These are phyloP conservation scores for Sminthurides bifidus DNA, from an alignment of 1,140 invertebrate genomes.

Conservation along the genomic window DNA sequence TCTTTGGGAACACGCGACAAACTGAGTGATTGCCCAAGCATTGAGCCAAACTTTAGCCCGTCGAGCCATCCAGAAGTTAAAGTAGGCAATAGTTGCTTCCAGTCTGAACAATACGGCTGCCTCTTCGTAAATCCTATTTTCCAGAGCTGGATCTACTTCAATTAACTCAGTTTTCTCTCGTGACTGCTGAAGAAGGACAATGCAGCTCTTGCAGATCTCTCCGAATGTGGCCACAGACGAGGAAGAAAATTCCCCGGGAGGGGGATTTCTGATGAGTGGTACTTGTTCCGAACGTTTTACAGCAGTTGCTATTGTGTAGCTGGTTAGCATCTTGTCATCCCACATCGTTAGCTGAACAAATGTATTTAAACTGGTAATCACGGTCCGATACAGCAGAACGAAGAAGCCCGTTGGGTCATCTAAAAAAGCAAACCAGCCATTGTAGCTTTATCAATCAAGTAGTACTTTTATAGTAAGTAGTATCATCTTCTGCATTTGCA, in stretches of 20 bases:
- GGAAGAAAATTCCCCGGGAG: constrained; percentile 16
- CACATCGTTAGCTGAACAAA: constrained; percentile 22
- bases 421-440: too few relatives aligned
- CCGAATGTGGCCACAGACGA: constrained; percentile 25
- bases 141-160: constrained; percentile 3
- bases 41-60: constrained; percentile 27
- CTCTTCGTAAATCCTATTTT: constrained; percentile 23
- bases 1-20: constrained; percentile 27
- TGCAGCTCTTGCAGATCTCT: constrained; percentile 15
- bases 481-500: too few relatives aligned
- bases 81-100: constrained; percentile 27
- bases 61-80: constrained; percentile 21
- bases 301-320: constrained; percentile 9
- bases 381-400: too few relatives aligned
- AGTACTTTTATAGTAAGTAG: too few relatives aligned
- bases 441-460: too few relatives aligned
- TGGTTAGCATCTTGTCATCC: constrained; percentile 26
- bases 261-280: constrained; percentile 1
- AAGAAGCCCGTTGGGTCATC: too few relatives aligned
- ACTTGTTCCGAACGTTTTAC: constrained; percentile 28
- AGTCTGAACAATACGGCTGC: constrained; percentile 26
- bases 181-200: constrained; percentile 14
- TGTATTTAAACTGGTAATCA: constrained; percentile 20
- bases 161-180: not conserved
- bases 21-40: constrained; percentile 27